These are phyloP conservation scores for Tolypeutes matacus DNA, from an alignment of 2,797 vertebrate species.

Conservation along the genomic window DNA sequence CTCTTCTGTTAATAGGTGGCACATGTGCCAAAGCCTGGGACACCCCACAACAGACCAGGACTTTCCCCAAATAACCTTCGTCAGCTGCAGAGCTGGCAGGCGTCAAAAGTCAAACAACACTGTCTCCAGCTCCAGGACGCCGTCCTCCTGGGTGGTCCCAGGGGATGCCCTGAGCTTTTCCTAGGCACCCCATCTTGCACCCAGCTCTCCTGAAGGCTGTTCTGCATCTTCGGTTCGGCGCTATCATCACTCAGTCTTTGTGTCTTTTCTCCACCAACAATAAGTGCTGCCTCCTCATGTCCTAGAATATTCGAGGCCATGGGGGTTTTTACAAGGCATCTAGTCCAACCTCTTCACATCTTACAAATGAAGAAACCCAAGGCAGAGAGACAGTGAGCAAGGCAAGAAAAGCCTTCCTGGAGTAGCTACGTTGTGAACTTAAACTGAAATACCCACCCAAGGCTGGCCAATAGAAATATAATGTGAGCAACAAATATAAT, in stretches of 20 bases:
- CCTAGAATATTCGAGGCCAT: background rate
- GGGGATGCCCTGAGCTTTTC: background rate
- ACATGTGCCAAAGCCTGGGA: background rate
- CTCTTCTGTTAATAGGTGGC: background rate
- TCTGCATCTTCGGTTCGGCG: background rate
- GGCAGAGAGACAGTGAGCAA: background rate
- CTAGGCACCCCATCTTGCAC: background rate
- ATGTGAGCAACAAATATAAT: background rate
- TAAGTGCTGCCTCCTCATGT: background rate
- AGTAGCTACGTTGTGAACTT: background rate
- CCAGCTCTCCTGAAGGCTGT: background rate
- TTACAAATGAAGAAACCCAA: background rate
- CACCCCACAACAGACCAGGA: too few relatives aligned
- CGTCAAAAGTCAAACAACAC: rapidly evolving
- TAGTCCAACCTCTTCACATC: background rate
- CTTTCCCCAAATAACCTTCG: background rate
- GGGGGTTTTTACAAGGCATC: background rate
- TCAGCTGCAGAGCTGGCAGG: background rate
- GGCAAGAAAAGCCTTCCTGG: background rate
- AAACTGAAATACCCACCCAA: background rate
- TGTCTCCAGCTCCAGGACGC: background rate
- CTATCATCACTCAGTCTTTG: background rate
- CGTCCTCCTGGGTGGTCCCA: background rate
- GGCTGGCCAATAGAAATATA: background rate
- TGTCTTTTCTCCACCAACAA: background rate